Conservation (phyloP, 1,140 invertebrate genomes). For the Sipha flava region DNA sequence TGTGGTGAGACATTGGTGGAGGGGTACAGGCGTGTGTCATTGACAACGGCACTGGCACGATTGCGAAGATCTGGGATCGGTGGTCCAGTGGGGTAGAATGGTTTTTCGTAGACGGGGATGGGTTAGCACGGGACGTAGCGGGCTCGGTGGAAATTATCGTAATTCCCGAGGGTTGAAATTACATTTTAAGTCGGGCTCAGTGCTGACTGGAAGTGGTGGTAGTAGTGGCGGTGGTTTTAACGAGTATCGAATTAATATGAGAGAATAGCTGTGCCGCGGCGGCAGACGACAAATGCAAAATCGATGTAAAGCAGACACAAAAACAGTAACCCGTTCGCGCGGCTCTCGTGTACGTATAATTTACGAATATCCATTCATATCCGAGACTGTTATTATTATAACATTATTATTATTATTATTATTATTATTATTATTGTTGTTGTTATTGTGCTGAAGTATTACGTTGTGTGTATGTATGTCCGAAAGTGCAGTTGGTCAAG, state of each 20-base stretch:
- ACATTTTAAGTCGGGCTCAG: slow-evolving; percentile 24
- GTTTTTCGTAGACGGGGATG: background rate
- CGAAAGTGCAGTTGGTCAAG: no score
- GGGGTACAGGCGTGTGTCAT: background rate
- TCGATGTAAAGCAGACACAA: slow-evolving; percentile 22
- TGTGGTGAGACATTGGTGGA: background rate
- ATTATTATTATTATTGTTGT: background rate
- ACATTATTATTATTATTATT: background rate
- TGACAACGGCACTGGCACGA: background rate
- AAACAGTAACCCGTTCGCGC: background rate
- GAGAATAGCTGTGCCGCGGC: slow-evolving; percentile 2
- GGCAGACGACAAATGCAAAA: slow-evolving; percentile 29
- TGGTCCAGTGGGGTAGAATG: background rate
- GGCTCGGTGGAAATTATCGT: slow-evolving; percentile 8
- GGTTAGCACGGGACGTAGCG: background rate
- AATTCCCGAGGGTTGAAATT: slow-evolving; percentile 18
- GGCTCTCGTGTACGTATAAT: background rate
- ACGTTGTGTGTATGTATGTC: no score
- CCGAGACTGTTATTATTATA: background rate
- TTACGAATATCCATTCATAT: background rate
- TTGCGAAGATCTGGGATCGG: background rate
- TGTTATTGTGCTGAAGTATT: background rate
- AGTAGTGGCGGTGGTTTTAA: slow-evolving; percentile 2
- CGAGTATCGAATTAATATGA: slow-evolving; percentile 28
- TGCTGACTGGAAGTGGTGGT: background rate